Base-by-base conservation (phyloP, 2,113 vertebrate genomes). In the Stegastes partitus region DNA sequence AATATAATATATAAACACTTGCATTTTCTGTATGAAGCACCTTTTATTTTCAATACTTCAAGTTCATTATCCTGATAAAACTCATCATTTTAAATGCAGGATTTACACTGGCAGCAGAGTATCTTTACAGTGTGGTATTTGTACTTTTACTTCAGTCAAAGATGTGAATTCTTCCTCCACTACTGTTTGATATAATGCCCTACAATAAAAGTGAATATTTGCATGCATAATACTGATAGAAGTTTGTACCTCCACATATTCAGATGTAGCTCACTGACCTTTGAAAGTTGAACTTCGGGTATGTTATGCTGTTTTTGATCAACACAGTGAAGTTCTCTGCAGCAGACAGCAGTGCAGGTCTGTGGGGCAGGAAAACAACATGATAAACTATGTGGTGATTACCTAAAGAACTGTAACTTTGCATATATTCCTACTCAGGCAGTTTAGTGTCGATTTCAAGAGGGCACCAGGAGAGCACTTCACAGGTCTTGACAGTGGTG, bases 281-380 rank as follows among this genome's bases (percentile, higher is more conserved):
- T 91, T 93, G 95, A 90, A 96, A 93, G 59, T 96, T 95, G 89
- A 98, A 98, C 75, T 97, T 97, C 11, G 94, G 96, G 62, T 96
- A 98, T 82, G 92, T 96, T 81, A 97, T 94, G 84, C 95, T 96
- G 92, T 98, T 98, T 93, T 98, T 98, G 55, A 98, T 94, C 68
- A 98, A 77, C 72, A 98, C 92, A 0, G 97, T 98, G 84, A 98
- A 98, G 91, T 98, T 96, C 88, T 96, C 96, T 49, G 97, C 96
- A 73, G 79, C 93, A 78, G 77, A 84, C 76, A 98, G 85, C 63
- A 97, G 80, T 0, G 97, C 95, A 56, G 90, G 94, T 25, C 97
- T 98, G 81, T 21, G 4, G 14, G 87, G 91, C 51, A 69, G 28
- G 28, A 3, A 47, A 4, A 59, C 44, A 42, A 22, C 39, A 50